These are phyloP conservation scores for Plutella xylostella DNA, from an alignment of 2,888 invertebrate genomes.

Conservation along the genomic window DNA sequence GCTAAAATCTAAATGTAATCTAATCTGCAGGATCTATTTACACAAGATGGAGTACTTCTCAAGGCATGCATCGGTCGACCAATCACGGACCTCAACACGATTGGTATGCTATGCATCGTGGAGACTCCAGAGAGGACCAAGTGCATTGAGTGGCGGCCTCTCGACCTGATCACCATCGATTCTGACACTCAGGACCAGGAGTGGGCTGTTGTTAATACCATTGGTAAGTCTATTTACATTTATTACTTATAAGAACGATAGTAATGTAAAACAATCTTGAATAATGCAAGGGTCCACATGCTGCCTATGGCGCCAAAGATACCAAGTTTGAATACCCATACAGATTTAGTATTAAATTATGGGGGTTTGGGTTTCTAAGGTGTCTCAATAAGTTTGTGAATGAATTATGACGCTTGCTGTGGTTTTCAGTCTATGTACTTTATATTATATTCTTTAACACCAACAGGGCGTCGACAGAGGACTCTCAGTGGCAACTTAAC, in stretches of 20 bases:
- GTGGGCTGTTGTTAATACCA: slow-evolving; percentile 87
- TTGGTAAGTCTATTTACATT: slow-evolving; percentile 50
- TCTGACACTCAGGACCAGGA: slow-evolving; percentile 84
- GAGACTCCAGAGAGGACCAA: slow-evolving; percentile 72
- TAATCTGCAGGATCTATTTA: slow-evolving; percentile 78
- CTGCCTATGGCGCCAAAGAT: too few relatives aligned
- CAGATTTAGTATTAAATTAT: too few relatives aligned
- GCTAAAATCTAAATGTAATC: not conserved
- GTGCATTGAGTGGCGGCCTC: slow-evolving; percentile 86
- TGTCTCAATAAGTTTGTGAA: too few relatives aligned
- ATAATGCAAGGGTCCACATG: too few relatives aligned
- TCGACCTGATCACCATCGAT: slow-evolving; percentile 80
- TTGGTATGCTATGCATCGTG: slow-evolving; percentile 77
- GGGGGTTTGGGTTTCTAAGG: too few relatives aligned
- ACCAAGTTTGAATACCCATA: too few relatives aligned
- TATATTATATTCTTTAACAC: too few relatives aligned
- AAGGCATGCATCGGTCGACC: slow-evolving; percentile 74
- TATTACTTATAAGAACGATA: too few relatives aligned
- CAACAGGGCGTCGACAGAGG: slow-evolving; percentile 72
- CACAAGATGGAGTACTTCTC: slow-evolving; percentile 83
- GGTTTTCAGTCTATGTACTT: too few relatives aligned
- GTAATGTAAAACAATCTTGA: too few relatives aligned
- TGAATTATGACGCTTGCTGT: too few relatives aligned
- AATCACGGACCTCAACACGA: slow-evolving; percentile 72
- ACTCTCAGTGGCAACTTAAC: slow-evolving; percentile 69